These are phyloP conservation scores for Fundulus diaphanus DNA, from an alignment of 2,797 vertebrate species.

Conservation along the genomic window DNA sequence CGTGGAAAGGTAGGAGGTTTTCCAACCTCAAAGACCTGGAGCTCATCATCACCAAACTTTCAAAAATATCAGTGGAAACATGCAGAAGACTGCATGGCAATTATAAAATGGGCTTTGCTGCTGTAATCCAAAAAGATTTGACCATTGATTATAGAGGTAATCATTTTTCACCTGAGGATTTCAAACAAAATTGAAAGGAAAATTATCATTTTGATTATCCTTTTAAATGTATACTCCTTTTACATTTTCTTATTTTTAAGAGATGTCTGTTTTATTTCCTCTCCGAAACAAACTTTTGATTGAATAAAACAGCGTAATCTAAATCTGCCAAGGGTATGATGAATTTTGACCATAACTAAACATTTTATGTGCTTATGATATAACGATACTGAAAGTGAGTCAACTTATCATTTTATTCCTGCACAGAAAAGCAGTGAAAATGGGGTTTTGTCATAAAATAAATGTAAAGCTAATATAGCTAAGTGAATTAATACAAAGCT, in stretches of 20 bases:
- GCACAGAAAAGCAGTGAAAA: too few relatives aligned
- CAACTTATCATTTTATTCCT: background rate
- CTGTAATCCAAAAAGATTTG: background rate
- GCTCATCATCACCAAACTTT: background rate
- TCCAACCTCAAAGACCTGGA: background rate
- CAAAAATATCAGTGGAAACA: background rate
- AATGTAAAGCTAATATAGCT: background rate
- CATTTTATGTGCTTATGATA: background rate
- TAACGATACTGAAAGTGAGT: background rate
- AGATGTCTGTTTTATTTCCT: too few relatives aligned
- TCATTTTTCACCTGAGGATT: background rate
- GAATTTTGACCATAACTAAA: background rate
- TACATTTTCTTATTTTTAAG: too few relatives aligned
- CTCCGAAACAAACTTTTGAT: background rate
- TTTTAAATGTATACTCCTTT: too few relatives aligned
- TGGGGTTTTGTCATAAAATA: background rate
- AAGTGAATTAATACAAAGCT: background rate
- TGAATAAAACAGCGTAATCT: background rate
- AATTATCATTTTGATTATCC: background rate
- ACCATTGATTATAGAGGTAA: background rate
- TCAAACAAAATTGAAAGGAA: background rate
- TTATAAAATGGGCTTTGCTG: too few relatives aligned
- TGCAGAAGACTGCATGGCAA: background rate
- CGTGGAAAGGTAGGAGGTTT: too few relatives aligned
- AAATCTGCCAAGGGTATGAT: background rate